Base-by-base conservation (phyloP, 2,888 invertebrate species). In the Masnerella sp. region DNA sequence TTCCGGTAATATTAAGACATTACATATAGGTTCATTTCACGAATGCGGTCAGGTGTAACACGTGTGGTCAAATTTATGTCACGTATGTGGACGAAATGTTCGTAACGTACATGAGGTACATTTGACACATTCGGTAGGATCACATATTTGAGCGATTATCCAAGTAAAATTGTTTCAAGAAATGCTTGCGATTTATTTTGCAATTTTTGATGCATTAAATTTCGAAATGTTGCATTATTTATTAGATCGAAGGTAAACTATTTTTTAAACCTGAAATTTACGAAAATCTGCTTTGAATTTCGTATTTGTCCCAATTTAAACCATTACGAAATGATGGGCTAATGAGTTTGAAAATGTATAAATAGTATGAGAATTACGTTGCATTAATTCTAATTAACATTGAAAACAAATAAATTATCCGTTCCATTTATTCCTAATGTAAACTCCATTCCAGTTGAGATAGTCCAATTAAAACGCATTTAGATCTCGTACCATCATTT, bases 31-130 rank as follows among this genome's bases (percentile, higher is more conserved):
- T 1, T 11, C 11, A 18, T 20, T n/a, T n/a, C n/a, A 42, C n/a
- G 18, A 20, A 42, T 42, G 42, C 11, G 20, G 42, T 42, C 5
- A 18, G 42, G n/a, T 42, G 42, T 42, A 42, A 42, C 20, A 14
- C n/a, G 5, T n/a, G 42, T 20, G 42, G 42, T 42, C 42, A 20
- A 42, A 42, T 42, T 42, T 18, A 42, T 42, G 42, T 42, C 42
- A 42, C 42, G n/a, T 40, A 38, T 15, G 18, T 40, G 8, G 4
- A n/a, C 15, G 40, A 30, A 2, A 30, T 30, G 9, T 30, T n/a
- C 5, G 4, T 18, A 40, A 32, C 18, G 40, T n/a, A 15, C 40
- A 18, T 40, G 40, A 40, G n/a, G n/a, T n/a, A n/a, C n/a, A 34
- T 12, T 34, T 5, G 18, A 40, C 40, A 40, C 18, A 18, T 17